Base-by-base conservation (phyloP, 2,888 invertebrate genomes). In the Epiperipatus broadwayi region DNA sequence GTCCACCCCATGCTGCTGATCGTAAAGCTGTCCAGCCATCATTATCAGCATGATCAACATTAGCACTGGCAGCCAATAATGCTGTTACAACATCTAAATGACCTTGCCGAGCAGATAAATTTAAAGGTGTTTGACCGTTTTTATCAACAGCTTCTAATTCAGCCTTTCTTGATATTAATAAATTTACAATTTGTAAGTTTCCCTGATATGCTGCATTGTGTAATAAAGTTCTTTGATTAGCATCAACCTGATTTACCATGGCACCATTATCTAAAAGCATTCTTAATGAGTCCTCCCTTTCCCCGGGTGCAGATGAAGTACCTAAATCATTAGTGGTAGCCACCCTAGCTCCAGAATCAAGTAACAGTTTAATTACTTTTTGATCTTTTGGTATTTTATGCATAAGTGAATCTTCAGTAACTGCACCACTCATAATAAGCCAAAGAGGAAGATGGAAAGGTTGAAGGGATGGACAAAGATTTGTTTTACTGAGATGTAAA, bases 1-100 rank as follows among this genome's bases (percentile, higher is more conserved):
- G 89, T 1, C 91, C 91, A 34, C 85, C 89, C 89, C 89, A 91
- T 8, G 89, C 85, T 15, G 89, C 85, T 3, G 89, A 85, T 40
- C 89, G 64, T 33, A 85, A 63, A 10, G 84, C 79, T 21, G 81
- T 83, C 89, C 84, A 85, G 21, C 84, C 84, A 53, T 84, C 84
- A 35, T 70, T 68, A 59, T 79, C 78, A 5, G 78, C 74, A 52
- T 75, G 75, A 59, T 78, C 75, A 1, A 74, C 71, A 52, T 72
- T 70, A 2, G 76, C 73, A 14, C 73, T 73, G 8, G 70, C 68
- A 42, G 68, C 66, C 40, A 70, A 49, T 39, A 70, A 52, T 35
- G 48, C 43, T 33, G 49, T 70, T 0, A 76, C 76, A 2, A 78
- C 75, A 43, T 73, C 70, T 2, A 69, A 63, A 45, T 79, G 75